These are phyloP conservation scores for Saxidomus purpurata DNA, from an alignment of 1,140 invertebrate species.

Conservation along the genomic window DNA sequence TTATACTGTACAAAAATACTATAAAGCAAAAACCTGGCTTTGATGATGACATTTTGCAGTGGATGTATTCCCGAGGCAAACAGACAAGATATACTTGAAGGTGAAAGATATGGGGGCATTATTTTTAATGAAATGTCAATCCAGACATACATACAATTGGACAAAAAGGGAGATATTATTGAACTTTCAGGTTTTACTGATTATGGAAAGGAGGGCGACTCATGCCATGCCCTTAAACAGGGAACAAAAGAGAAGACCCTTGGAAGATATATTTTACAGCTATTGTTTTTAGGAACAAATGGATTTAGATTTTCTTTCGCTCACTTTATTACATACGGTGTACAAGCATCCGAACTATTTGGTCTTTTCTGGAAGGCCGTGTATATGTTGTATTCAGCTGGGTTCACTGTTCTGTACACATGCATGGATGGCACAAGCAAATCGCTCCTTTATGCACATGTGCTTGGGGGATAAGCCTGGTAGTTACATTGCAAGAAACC, in stretches of 20 bases:
- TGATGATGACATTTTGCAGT: not conserved
- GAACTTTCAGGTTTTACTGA: conserved; percentile 58
- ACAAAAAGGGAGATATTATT: conserved; percentile 22
- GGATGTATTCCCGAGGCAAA: conserved; percentile 67
- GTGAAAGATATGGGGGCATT: conserved; percentile 43
- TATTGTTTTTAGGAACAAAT: conserved; percentile 63
- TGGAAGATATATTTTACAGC: conserved; percentile 65
- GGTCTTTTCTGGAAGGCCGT: conserved; percentile 62
- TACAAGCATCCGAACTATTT: conserved; percentile 55
- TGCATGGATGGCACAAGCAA: conserved; percentile 46
- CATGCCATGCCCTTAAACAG: not conserved
- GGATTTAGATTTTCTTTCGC: conserved; percentile 69
- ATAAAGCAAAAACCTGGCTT: no score
- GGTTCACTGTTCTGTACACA: conserved; percentile 49
- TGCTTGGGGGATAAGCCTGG: not conserved
- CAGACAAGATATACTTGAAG: conserved; percentile 41
- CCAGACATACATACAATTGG: conserved; percentile 37
- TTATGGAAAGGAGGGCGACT: conserved; percentile 37
- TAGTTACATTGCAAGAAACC: not conserved
- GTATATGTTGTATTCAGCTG: conserved; percentile 37
- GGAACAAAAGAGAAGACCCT: conserved; percentile 32
- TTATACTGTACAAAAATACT: no score
- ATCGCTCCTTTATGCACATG: not conserved
- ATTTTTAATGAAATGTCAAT: conserved; percentile 67
- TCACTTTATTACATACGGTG: conserved; percentile 56